phyloP scores from a whole-genome alignment of 2,797 vertebrate species.

The Microchirus variegatus region DNA sequence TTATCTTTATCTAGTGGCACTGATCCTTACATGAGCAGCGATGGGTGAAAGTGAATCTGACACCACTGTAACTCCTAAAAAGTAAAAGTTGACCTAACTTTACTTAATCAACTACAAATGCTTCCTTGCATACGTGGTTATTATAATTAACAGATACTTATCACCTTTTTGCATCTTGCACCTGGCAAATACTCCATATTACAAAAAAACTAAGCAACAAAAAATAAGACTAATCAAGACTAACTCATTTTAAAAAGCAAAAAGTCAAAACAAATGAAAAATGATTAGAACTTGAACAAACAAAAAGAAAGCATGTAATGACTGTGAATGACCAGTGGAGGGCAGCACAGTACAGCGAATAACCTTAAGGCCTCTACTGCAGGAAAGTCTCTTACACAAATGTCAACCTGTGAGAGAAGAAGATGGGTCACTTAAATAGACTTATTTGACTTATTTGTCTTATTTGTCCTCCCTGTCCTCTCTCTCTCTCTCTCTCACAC shows the following conservation, averaged over 20 bases:
- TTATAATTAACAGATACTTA: too few species aligned
- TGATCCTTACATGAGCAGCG: not conserved
- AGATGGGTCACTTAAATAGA: too few species aligned
- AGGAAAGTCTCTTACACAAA: too few species aligned
- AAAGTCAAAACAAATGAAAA: too few species aligned
- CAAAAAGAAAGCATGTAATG: constrained; percentile 27
- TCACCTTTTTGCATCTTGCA: too few species aligned
- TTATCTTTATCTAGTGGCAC: not conserved
- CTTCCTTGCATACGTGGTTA: too few species aligned
- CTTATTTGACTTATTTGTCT: not conserved
- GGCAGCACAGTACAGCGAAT: constrained; percentile 53
- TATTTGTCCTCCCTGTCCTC: not conserved
- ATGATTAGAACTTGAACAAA: not conserved
- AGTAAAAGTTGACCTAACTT: not conserved
- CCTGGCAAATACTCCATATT: too few species aligned
- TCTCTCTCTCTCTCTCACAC: too few species aligned
- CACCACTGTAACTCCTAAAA: not conserved
- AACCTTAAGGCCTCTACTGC: too few species aligned
- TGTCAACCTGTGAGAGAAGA: not conserved
- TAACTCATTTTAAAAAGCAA: too few species aligned
- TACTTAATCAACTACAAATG: not conserved
- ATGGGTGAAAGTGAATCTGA: not conserved
- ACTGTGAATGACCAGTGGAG: constrained; percentile 51
- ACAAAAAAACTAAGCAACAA: too few species aligned
- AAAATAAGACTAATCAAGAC: too few species aligned